phyloP scores from a whole-genome alignment of 2,113 vertebrate genomes.

The Tachuris rubrigastra region DNA sequence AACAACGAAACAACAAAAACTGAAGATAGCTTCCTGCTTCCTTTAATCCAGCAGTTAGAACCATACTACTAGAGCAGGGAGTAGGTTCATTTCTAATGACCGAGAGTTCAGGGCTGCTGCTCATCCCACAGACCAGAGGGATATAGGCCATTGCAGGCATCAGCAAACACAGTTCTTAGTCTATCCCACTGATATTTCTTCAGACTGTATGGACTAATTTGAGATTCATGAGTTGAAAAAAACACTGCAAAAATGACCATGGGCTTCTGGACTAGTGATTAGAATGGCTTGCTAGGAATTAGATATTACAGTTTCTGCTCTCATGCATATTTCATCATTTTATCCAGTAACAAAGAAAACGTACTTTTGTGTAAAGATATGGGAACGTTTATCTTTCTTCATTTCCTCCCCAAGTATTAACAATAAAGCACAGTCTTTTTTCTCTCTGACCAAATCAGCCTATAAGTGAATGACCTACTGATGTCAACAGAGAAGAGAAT shows the following conservation, averaged over 20 bases:
- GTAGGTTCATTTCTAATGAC: background rate
- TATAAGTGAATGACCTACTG: background rate
- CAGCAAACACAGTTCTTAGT: background rate
- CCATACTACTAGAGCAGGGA: background rate
- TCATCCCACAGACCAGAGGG: background rate
- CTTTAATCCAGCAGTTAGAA: background rate
- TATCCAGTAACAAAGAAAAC: background rate
- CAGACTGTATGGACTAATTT: background rate
- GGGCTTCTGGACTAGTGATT: background rate
- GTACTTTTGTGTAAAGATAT: background rate
- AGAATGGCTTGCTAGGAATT: background rate
- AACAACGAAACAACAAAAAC: background rate
- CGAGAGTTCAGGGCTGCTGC: background rate
- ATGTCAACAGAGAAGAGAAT: background rate
- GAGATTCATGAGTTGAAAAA: background rate
- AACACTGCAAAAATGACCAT: background rate
- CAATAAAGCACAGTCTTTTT: background rate
- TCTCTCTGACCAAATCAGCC: background rate
- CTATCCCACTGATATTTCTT: background rate
- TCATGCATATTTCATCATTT: background rate
- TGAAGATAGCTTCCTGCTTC: background rate
- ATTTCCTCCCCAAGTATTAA: background rate
- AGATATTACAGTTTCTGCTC: background rate
- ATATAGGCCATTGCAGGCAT: background rate
- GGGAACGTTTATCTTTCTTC: background rate